These are phyloP conservation scores for Pantherophis alleghaniensis DNA, from an alignment of 2,797 vertebrate genomes.

Conservation along the genomic window DNA sequence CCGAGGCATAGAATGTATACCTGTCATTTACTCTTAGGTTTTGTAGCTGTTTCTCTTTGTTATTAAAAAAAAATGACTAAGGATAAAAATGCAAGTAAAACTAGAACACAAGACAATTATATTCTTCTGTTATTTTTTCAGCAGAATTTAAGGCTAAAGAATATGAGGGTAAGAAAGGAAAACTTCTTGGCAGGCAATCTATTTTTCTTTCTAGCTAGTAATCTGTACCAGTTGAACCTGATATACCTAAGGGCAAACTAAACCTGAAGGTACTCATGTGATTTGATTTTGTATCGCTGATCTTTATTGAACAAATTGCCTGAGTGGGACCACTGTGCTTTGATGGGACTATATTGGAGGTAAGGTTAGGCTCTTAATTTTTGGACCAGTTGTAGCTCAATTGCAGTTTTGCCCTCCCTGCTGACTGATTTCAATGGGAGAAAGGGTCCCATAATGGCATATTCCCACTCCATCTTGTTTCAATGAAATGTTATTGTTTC, in stretches of 20 bases:
- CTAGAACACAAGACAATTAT: background rate
- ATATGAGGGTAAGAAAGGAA: background rate
- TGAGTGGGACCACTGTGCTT: background rate
- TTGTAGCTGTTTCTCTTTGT: constrained; percentile 11
- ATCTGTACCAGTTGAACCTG: background rate
- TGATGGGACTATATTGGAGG: background rate
- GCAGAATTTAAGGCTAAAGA: background rate
- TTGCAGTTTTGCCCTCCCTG: background rate
- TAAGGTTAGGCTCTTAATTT: background rate
- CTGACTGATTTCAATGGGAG: background rate
- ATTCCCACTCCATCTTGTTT: background rate
- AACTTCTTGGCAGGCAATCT: background rate
- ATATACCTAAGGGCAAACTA: background rate
- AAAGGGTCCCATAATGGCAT: background rate
- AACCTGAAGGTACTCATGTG: background rate
- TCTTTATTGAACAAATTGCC: background rate
- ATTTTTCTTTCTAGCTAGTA: background rate
- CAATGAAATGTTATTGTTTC: background rate
- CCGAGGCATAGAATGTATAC: background rate
- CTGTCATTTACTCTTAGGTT: background rate
- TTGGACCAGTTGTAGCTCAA: background rate
- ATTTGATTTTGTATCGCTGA: background rate
- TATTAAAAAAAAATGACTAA: background rate
- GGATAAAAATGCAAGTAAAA: background rate
- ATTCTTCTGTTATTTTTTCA: background rate